A percentile compares a stretch with the other conserved stretches of the same genome.
These are phyloP conservation scores for Catostylus mosaicus DNA, from an alignment of 30 jellyfish, hydroid and myxozoan genomes.

Conservation along the genomic window DNA sequence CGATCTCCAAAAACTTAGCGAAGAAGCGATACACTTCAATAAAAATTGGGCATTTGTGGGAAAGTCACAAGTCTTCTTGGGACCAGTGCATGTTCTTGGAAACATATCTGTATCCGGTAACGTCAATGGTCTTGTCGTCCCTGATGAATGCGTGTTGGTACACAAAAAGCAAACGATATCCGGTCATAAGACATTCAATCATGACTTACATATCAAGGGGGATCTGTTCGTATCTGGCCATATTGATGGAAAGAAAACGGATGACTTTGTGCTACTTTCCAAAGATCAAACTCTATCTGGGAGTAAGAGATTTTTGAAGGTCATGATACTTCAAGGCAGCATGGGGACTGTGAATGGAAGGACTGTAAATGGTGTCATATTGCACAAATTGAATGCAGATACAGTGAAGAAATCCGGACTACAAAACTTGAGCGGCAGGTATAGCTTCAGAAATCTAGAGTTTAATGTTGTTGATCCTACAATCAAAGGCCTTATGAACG, in stretches of 20 bases:
- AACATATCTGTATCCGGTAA: slow-evolving; percentile 29
- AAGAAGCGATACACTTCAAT: not conserved
- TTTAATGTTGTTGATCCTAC: not conserved
- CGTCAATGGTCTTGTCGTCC: slow-evolving; percentile 38
- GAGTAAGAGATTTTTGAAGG: not conserved
- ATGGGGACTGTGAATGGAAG: not conserved
- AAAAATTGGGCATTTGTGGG: not conserved
- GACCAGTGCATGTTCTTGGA: slow-evolving; percentile 10
- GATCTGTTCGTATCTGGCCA: slow-evolving; percentile 3
- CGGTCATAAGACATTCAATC: slow-evolving; percentile 27
- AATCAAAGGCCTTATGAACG: slow-evolving; percentile 14
- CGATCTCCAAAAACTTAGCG: slow-evolving; percentile 11
- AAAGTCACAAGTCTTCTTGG: not conserved
- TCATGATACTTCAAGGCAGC: not conserved
- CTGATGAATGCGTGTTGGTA: slow-evolving; percentile 37
- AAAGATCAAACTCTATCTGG: slow-evolving; percentile 9
- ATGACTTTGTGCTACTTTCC: slow-evolving; percentile 11
- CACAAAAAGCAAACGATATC: slow-evolving; percentile 29
- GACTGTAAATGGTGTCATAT: slow-evolving; percentile 1
- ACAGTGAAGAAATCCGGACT: not conserved
- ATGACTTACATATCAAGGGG: not conserved
- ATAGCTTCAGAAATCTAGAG: not conserved
- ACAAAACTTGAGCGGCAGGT: slow-evolving; percentile 24
- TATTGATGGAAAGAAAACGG: slow-evolving; percentile 24
- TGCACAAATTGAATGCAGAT: not conserved